Evolutionary conservation across 2,888 invertebrate genomes (phyloP).

Genomic region (Anthrax anthrax): DNA sequence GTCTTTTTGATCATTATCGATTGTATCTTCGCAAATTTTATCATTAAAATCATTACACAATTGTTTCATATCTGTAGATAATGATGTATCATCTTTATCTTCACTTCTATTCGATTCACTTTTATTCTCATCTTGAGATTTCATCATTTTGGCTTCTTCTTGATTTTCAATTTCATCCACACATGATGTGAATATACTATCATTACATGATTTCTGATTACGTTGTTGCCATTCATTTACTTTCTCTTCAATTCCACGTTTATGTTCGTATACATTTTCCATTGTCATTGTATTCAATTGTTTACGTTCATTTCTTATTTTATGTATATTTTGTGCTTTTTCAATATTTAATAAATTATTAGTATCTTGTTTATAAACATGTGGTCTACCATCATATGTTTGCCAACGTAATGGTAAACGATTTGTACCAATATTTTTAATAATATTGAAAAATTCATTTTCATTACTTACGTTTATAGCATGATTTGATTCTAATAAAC

Average conservation of each 20-base stretch:
- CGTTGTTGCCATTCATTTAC: conserved; percentile 8
- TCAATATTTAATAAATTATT: not conserved
- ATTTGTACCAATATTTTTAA: conserved; percentile 6
- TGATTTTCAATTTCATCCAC: too few relatives aligned
- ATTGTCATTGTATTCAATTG: not conserved
- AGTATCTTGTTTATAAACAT: not conserved
- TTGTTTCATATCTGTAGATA: too few relatives aligned
- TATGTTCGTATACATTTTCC: not conserved
- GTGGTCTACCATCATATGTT: conserved; percentile 6
- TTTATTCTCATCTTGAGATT: too few relatives aligned
- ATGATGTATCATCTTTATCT: too few relatives aligned
- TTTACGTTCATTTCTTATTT: not conserved
- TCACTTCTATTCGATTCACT: too few relatives aligned
- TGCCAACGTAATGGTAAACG: conserved; percentile 5
- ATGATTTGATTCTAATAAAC: conserved; percentile 7
- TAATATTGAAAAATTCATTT: conserved; percentile 4
- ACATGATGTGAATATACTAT: conserved; percentile 1
- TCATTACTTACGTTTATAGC: not conserved
- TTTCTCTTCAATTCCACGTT: conserved; percentile 2
- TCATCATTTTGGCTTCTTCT: too few relatives aligned
- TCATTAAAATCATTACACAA: too few relatives aligned
- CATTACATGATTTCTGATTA: conserved; percentile 2
- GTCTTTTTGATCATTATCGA: not conserved
- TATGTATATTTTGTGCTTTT: not conserved
- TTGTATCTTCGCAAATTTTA: too few relatives aligned